Percentiles rank a stretch among this genome's conserved stretches.
Conservation (phyloP, 2,888 invertebrate genomes). For the Volucella zonaria region DNA sequence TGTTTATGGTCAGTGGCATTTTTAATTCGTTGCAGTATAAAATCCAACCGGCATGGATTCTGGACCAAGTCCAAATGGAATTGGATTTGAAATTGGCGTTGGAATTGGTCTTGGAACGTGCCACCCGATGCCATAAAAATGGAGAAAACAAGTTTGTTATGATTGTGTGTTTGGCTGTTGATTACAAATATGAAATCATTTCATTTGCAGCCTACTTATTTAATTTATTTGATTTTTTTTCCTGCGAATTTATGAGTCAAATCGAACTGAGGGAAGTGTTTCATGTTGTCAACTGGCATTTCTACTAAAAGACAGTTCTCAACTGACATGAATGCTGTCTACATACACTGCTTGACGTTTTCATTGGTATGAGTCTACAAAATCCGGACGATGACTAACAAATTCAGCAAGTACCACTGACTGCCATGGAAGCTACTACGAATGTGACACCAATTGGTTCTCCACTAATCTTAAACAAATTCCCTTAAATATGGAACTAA, state of each 20-base stretch:
- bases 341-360: too few species aligned
- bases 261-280: background rate
- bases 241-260: background rate
- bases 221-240: background rate
- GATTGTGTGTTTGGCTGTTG: conserved; percentile 40
- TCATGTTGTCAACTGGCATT: background rate
- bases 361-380: too few species aligned
- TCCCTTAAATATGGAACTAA: too few species aligned
- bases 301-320: background rate
- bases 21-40: conserved; percentile 68
- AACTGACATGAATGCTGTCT: too few species aligned
- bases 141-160: conserved; percentile 64
- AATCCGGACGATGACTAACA: too few species aligned
- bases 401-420: too few species aligned
- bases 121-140: conserved; percentile 63
- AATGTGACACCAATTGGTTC: too few species aligned
- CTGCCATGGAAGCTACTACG: too few species aligned
- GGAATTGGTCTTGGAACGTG: conserved; percentile 70
- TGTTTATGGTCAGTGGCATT: conserved; percentile 70
- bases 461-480: too few species aligned
- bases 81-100: conserved; percentile 27
- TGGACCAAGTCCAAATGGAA: conserved; percentile 70
- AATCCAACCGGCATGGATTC: conserved; percentile 67
- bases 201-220: conserved; percentile 14
- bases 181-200: conserved; percentile 73